Conservation (phyloP, 2,113 vertebrate genomes). For the Petrocephalus zakoni region DNA sequence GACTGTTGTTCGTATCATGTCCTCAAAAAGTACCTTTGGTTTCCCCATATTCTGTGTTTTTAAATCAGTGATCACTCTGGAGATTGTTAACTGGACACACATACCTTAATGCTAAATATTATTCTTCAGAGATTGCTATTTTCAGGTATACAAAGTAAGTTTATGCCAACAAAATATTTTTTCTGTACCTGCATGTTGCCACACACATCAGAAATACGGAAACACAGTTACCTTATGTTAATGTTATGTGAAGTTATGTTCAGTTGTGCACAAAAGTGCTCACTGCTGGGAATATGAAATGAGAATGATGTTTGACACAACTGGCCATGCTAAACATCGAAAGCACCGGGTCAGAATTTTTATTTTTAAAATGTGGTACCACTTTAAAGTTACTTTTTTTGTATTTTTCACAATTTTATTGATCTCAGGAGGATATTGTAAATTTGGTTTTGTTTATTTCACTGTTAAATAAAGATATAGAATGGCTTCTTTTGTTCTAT, state of each 20-base stretch:
- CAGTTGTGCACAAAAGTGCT: not conserved
- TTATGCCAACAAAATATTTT: not conserved
- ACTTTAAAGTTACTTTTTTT: constrained; percentile 18
- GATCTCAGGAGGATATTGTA: constrained; percentile 56
- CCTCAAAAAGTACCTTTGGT: constrained; percentile 1
- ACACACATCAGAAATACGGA: not conserved
- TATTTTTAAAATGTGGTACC: not conserved
- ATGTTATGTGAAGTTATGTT: not conserved
- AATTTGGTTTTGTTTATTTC: constrained; percentile 32
- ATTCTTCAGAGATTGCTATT: constrained; percentile 10
- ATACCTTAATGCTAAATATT: not conserved
- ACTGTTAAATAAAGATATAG: constrained; percentile 42
- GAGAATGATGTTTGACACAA: not conserved
- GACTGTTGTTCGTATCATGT: not conserved
- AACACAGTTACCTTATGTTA: not conserved
- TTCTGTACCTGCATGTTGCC: constrained; percentile 1
- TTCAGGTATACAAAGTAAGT: constrained; percentile 14
- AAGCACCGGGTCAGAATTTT: not conserved
- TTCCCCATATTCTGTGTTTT: not conserved
- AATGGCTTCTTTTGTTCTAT: constrained; percentile 20
- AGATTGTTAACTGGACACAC: not conserved
- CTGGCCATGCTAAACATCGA: not conserved
- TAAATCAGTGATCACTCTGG: not conserved
- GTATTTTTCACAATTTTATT: constrained; percentile 30
- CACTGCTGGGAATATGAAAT: not conserved